Conservation (phyloP, 2,797 vertebrate species). For the Crypturellus tataupa region DNA sequence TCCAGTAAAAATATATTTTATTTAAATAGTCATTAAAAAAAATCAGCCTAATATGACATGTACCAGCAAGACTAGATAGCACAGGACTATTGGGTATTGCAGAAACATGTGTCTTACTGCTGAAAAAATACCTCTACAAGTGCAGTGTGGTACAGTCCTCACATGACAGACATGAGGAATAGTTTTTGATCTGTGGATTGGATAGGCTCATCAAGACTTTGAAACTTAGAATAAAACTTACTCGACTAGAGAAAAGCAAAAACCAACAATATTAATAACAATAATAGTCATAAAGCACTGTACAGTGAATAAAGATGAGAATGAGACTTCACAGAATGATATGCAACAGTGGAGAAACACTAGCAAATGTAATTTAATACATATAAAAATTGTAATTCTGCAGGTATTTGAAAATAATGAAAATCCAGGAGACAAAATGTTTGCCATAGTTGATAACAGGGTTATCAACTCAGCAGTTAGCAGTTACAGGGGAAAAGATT, state of each 20-base stretch:
- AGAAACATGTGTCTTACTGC: neutral
- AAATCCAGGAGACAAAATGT: neutral
- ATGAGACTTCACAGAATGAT: neutral
- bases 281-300: neutral
- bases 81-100: neutral
- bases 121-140: neutral
- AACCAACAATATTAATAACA: neutral
- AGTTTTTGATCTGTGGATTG: neutral
- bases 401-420: neutral
- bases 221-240: neutral
- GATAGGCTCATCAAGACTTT: neutral
- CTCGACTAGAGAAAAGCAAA: neutral
- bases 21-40: neutral
- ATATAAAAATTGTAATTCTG: neutral
- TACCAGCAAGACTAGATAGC: neutral
- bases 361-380: neutral
- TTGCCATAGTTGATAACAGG: neutral
- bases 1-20: neutral
- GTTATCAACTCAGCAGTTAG: neutral
- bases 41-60: neutral
- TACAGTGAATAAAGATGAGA: neutral
- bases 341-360: neutral
- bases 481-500: neutral
- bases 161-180: neutral
- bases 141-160: neutral